Evolutionary conservation across 2,113 vertebrate genomes (phyloP), one percentile per base, ranked within the genome.

Genomic region (Clarias macrocephalus): DNA sequence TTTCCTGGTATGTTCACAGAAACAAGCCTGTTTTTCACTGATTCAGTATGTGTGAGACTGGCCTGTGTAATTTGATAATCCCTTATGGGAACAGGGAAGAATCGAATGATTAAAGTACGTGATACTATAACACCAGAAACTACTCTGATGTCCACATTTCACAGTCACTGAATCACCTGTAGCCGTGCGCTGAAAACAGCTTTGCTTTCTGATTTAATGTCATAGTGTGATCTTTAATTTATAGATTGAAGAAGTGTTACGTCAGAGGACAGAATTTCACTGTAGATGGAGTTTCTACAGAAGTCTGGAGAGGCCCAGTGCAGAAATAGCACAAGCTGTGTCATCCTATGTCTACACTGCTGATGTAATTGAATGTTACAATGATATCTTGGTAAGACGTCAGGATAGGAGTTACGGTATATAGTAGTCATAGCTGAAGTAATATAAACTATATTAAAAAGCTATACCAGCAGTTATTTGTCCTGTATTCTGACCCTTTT

Each of bases 1-100:
- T 23, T 30, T 79, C 33, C 60, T 80, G 21, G 19, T 30, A 57
- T 52, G 42, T 23, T 57, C n/a, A 66, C 65, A 56, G 75, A 80
- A 33, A 56, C 48, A 80, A 86, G n/a, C 60, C 60, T 86, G 73
- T 66, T 86, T 79, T 37, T 16, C 73, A 65, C 42, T 65, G 16
- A 77, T 63, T 52, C 8, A 62, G 25, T 65, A 54, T 52, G 56
- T 76, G 33, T 76, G 57, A 77, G 25, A 86, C 62, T 54, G 8
- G 28, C 42, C 80, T 0, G n/a, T 66, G 84, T 86, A 66, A 86
- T 79, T 18, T 23, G 62, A 86, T 80, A 81, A 86, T 72, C 54
- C 23, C 79, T 72, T 9, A 28, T 80, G 85, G 77, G 54, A 70
- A 23, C 59, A 73, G 30, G 10, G 21, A 30, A 70, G 85, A 57